Evolutionary conservation across 2,888 invertebrate genomes (phyloP).

Genomic region (Dynastes hyllus): DNA sequence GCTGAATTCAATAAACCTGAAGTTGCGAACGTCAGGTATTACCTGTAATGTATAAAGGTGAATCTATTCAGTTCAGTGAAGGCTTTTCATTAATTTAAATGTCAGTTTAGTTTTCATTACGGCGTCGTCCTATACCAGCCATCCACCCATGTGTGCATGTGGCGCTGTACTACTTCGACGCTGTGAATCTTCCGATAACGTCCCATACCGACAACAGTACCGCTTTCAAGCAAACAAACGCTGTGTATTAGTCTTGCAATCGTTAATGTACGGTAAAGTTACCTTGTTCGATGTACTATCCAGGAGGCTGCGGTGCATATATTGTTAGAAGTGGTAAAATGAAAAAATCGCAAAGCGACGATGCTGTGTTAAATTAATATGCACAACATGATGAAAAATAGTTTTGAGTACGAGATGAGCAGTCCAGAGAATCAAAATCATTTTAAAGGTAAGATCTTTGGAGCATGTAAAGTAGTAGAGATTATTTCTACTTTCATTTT

Average conservation of each 20-base stretch:
- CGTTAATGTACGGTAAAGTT: conserved; percentile 27
- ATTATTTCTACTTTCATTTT: no score
- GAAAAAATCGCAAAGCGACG: background rate
- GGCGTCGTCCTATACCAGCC: conserved; percentile 5
- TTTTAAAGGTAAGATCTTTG: no score
- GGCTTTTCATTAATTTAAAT: conserved; percentile 53
- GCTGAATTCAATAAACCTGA: conserved; percentile 29
- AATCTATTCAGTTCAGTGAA: conserved; percentile 47
- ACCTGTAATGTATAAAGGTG: conserved; percentile 27
- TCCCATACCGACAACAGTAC: conserved; percentile 11
- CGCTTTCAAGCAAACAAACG: conserved; percentile 23
- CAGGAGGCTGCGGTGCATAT: background rate
- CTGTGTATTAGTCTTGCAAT: conserved; percentile 34
- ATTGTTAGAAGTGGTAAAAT: background rate
- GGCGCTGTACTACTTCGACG: conserved; percentile 18
- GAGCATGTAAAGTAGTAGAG: no score
- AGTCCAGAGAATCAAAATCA: no score
- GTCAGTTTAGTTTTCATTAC: conserved; percentile 52
- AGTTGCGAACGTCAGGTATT: conserved; percentile 28
- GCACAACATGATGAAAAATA: no score
- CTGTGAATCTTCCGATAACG: conserved; percentile 44
- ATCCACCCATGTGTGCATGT: background rate
- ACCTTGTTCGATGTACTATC: background rate
- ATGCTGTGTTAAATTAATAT: no score
- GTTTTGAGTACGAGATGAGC: no score